A percentile compares a stretch with the other conserved stretches of the same genome.
Evolutionary conservation across 2,888 invertebrate species (phyloP).

Genomic region (Macaria liturata): DNA sequence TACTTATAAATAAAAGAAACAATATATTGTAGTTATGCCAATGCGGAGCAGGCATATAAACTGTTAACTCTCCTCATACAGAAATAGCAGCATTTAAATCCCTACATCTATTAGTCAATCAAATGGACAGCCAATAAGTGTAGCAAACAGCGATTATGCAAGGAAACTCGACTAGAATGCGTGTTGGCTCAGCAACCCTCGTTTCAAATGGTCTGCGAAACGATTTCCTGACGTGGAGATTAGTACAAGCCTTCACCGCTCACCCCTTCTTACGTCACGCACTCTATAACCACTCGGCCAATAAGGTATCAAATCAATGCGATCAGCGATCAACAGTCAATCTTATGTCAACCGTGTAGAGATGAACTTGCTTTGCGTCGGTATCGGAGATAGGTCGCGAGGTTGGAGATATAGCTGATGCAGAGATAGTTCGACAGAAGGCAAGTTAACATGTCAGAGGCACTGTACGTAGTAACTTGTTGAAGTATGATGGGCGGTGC

Average conservation of each 20-base stretch:
- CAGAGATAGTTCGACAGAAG: conserved; percentile 78
- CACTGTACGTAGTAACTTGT: conserved; percentile 67
- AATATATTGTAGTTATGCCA: no score
- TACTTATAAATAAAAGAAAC: no score
- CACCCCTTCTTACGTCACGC: conserved; percentile 82
- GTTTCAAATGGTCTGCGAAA: conserved; percentile 82
- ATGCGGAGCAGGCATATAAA: no score
- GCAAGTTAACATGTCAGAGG: conserved; percentile 81
- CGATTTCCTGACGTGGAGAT: conserved; percentile 84
- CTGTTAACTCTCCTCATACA: no score
- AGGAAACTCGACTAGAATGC: conserved; percentile 74
- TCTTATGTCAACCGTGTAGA: conserved; percentile 51
- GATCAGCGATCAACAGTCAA: conserved; percentile 50
- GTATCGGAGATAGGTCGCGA: conserved; percentile 34
- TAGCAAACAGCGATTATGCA: conserved; percentile 71
- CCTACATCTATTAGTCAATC: conserved; percentile 44
- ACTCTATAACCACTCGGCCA: conserved; percentile 60
- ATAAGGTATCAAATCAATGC: conserved; percentile 62
- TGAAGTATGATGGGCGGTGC: conserved; percentile 61
- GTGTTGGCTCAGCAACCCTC: conserved; percentile 75
- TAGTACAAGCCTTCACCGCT: conserved; percentile 82
- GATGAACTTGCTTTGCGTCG: conserved; percentile 48
- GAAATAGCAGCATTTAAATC: conserved; percentile 13
- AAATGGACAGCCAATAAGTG: conserved; percentile 59
- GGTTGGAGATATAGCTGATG: conserved; percentile 52